Evolutionary conservation across 2,113 vertebrate genomes (phyloP), one percentile per base, ranked within the genome.

Genomic region (Pteruthius melanotis): DNA sequence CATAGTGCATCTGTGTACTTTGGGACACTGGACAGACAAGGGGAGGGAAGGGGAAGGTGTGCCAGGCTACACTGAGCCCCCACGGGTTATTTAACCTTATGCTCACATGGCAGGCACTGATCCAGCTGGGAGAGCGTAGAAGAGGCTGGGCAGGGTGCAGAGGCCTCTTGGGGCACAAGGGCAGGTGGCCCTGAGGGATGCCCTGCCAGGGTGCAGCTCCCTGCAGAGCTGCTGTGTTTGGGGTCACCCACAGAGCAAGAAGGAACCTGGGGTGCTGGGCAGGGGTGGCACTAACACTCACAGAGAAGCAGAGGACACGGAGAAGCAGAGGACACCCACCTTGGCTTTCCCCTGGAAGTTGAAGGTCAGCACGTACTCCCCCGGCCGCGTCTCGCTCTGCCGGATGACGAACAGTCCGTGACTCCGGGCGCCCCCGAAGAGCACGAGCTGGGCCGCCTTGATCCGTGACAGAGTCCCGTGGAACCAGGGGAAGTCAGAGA

Each of bases 261-360:
- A 66, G 49, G 26, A 70, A 11, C 24, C 45, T 0, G 1, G 30
- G 53, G 61, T 53, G 47, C 80, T 15, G 42, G 47, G 44, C 83
- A 87, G 13, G 61, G 72, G 77, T 82, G 57, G 27, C 54, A 11
- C 11, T 22, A 2, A 20, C 7, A 13, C 4, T 33, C 11, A 19
- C 2, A 2, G 60, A 27, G 44, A 24, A 69, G 37, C 65, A 83
- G 68, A 17, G 27, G 40, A 40, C 74, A 97, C 96, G 3, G 50
- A 28, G 35, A 12, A 49, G 42, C 63, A 87, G 65, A 10, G 20
- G 31, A 53, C 77, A 95, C 98, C 78, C 97, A 98, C 99, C 99
- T 99, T 99, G 11, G 99, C 99, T 96, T 99, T 99, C 54, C 99
- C 99, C 97, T 99, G 99, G 98, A 99, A 99, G 98, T 99, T 99